Conservation (phyloP, 2,113 vertebrate species). For the Saiga tatarica region DNA sequence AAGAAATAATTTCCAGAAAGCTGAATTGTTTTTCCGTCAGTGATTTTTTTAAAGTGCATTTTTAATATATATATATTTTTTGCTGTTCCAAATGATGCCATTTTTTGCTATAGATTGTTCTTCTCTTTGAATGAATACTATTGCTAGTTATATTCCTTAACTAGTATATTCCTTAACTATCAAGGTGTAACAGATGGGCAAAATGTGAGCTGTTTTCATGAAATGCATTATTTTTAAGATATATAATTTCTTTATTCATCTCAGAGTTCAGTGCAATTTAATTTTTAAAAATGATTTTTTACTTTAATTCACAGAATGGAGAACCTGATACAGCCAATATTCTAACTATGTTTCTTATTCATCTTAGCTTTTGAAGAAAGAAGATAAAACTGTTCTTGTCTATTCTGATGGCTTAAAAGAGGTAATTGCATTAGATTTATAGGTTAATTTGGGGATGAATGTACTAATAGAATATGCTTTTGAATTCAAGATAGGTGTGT, state of each 20-base stretch:
- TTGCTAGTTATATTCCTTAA: background rate
- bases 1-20: background rate
- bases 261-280: background rate
- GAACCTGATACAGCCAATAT: background rate
- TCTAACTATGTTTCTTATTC: conserved; percentile 25
- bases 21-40: background rate
- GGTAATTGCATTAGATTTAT: conserved; percentile 69
- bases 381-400: conserved; percentile 55
- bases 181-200: background rate
- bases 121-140: background rate
- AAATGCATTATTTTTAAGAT: background rate
- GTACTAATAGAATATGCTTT: background rate
- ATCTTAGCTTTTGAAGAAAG: conserved; percentile 82
- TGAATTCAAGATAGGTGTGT: background rate
- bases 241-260: background rate
- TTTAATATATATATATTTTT: background rate
- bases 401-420: conserved; percentile 78
- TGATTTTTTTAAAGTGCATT: background rate
- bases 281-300: background rate
- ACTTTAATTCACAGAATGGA: background rate
- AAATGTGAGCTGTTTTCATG: background rate
- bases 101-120: background rate
- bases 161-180: background rate
- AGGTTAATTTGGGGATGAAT: background rate
- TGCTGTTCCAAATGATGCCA: background rate